Conservation (phyloP, 1,140 invertebrate species). For the Megalonaias nervosa region DNA sequence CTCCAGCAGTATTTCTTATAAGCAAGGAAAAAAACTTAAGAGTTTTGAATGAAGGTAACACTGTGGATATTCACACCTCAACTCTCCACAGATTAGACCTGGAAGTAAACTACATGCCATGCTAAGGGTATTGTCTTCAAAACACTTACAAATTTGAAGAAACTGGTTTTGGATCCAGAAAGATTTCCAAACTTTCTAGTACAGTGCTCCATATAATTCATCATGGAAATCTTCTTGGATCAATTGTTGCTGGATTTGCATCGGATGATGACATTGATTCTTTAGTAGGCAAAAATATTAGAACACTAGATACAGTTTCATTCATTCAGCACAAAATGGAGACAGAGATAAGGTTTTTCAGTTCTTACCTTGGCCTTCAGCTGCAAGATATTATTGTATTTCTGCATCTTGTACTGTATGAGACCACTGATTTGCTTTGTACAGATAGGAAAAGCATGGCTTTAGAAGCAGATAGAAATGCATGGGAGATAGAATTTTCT, state of each 20-base stretch:
- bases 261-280: neutral
- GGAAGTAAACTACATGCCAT: neutral
- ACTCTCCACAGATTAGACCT: neutral
- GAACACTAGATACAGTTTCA: neutral
- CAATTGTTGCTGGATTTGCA: conserved; percentile 9
- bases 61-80: too few relatives aligned
- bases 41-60: too few relatives aligned
- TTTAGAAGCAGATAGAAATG: too few relatives aligned
- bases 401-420: conserved; percentile 3
- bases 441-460: too few relatives aligned
- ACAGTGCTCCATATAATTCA: neutral
- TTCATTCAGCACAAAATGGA: neutral
- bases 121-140: neutral
- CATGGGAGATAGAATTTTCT: conserved; percentile 16
- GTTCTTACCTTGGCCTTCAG: conserved; percentile 2
- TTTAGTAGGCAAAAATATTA: neutral
- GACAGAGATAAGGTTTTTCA: neutral
- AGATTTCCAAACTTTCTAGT: neutral
- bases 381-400: conserved; percentile 9
- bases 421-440: neutral
- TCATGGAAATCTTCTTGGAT: conserved; percentile 9
- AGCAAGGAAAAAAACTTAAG: too few relatives aligned
- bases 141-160: neutral
- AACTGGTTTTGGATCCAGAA: neutral
- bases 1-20: too few relatives aligned